Base-by-base conservation (phyloP, 2,888 invertebrate species). In the Scotopteryx bipunctaria region DNA sequence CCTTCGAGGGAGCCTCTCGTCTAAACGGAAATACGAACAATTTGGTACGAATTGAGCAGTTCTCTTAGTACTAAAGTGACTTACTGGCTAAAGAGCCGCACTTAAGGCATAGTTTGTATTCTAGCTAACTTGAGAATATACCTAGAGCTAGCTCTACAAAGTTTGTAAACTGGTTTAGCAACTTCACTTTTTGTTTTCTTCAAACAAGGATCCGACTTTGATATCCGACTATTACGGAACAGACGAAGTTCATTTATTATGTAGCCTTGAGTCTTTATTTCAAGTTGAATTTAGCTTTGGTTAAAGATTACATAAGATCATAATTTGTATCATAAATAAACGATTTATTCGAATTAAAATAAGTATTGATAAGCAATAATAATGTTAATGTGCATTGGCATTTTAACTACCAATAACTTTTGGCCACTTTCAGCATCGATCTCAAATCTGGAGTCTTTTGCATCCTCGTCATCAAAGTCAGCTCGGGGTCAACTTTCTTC, bases 21-120 rank as follows among this genome's bases (percentile, higher is more conserved):
- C 76, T 69, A 66, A 68, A 67, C 74, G 81, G 82, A 81, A 79
- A 83, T 83, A 75, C 72, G 71, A 76, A 78, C 74, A 77, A 81
- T 83, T 83, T 75, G 69, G 73, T 64, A 61, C 67, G 63, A 81
- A 81, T 80, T 73, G 76, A 78, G 78, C 75, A 67, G 73, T 70
- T 65, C 71, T 71, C 64, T 74, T 66, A 61, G 58, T 50, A 58
- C 51, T 59, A 43, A 49, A 63, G 59, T 63, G 57, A 57, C 64
- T 68, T 59, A 58, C 60, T 57, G 50, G 57, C 37, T 55, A 50
- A 56, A 54, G 56, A 59, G 45, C 55, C 33, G 40, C 47, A 58
- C 55, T 60, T 55, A 55, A 49, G 33, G 43, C 49, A 59, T 56
- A 56, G 59, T 60, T 63, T 59, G 53, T 55, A 49, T 53, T 56